Evolutionary conservation across 2,113 vertebrate species (phyloP), one percentile per base, ranked within the genome.

Genomic region (Dinomys branickii): DNA sequence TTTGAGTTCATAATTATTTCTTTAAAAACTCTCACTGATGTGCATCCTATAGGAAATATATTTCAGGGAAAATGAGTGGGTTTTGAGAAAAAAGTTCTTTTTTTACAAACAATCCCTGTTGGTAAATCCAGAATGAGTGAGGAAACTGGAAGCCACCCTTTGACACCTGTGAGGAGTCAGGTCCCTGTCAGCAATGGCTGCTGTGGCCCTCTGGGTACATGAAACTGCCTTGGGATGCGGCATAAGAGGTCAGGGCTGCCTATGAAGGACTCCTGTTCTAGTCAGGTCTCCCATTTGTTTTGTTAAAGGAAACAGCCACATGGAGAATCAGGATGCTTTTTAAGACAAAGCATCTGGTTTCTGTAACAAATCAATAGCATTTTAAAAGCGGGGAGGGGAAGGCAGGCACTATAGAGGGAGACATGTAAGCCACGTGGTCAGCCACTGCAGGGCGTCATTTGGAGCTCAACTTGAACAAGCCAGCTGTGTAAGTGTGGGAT

Each of bases 91-190:
- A 13, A 17, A 33, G 14, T 19, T n/a, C 14, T 38, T 80, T 61
- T 41, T 41, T 52, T 33, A 13, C 12, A n/a, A 71, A 5, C 5
- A 30, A 63, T 6, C 5, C 54, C 50, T 6, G 14, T 13, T 69
- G 2, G 1, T 3, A 10, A 1, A 14, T 16, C 24, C 63, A 24
- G 75, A 58, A 28, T 5, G 4, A 54, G 26, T 26, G 73, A 19
- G 5, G 11, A 24, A n/a, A 5, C 0, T 73, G 20, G 63, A 54
- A 56, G 5, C 33, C 26, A 0, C 12, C 35, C 0, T 52, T 17
- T 12, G 35, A 26, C 13, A 2, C 28, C 12, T 30, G 8, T 12
- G 24, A 56, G 54, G 54, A 71, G 67, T 20, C 7, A 1, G 9
- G n/a, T 71, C 19, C n/a, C 67, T 71, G 67, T 44, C 71, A 44